These are phyloP conservation scores for Trematomus loennbergii DNA, from an alignment of 2,113 vertebrate species.

Conservation along the genomic window DNA sequence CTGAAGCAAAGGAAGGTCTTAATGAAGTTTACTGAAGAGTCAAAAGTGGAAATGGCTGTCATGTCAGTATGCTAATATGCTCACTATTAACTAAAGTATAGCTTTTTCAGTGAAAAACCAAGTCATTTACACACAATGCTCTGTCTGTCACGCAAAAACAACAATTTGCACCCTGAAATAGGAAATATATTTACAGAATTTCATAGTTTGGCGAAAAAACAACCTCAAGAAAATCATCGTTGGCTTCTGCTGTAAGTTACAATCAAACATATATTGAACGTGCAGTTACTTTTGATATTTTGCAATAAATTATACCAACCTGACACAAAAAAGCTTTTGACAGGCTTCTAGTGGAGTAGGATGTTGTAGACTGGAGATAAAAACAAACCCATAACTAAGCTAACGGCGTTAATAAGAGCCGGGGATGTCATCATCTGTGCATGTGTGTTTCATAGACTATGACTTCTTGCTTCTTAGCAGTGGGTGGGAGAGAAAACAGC, in stretches of 20 bases:
- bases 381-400: conserved; percentile 60
- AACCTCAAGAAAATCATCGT: neutral
- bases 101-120: neutral
- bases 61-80: neutral
- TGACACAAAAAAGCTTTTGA: conserved; percentile 44
- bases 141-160: neutral
- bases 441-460: conserved; percentile 48
- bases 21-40: conserved; percentile 9
- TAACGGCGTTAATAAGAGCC: conserved; percentile 55
- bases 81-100: neutral
- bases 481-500: conserved; percentile 61
- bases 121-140: neutral
- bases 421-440: conserved; percentile 63
- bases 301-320: neutral
- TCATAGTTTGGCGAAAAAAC: too few relatives aligned
- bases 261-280: conserved; percentile 12
- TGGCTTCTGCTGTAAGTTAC: neutral
- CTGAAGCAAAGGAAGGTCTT: conserved; percentile 24
- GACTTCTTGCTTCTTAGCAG: conserved; percentile 60
- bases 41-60: conserved; percentile 34
- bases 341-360: conserved; percentile 29
- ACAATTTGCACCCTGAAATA: neutral
- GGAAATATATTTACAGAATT: too few relatives aligned
- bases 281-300: conserved; percentile 4
- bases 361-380: conserved; percentile 48